Evolutionary conservation across 2,888 invertebrate species (phyloP), one percentile per base, ranked within the genome.

Genomic region (Diabrotica balteata): DNA sequence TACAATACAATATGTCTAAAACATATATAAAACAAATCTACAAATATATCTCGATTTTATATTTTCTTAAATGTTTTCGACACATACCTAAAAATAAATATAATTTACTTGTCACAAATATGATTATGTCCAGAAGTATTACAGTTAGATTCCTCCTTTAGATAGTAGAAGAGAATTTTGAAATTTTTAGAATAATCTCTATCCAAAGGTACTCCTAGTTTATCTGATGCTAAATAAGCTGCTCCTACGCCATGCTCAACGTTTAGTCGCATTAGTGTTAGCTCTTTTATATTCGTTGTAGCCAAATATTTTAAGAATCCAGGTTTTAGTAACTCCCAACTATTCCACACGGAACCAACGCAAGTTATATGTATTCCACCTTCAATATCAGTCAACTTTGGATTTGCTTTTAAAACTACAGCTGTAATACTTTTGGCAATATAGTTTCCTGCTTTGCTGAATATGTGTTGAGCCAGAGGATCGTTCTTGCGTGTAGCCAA

Each of bases 281-380:
- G 79, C 76, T 89, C 87, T 7, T 85, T 78, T 4, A 90, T 75
- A 8, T 85, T 82, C 59, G 84, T 76, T 50, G 85, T 82, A 8
- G 82, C 76, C 6, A 93, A 81, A 69, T 88, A 87, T 3, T 83
- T 78, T 4, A 90, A 78, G 74, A 94, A 91, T 0, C 94, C 95
- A 4, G 89, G 85, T 78, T 90, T 87, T 70, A 98, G 81, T 43
- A 92, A 86, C 6, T 90, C 85, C 96, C 97, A 98, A 80, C 97
- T 97, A 71, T 93, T 89, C 94, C 96, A 98, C 1, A 98, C 96
- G 0, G 96, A 96, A 0, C 98, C 98, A 0, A 97, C 95, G 81
- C 97, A 97, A 0, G 96, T 90, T 0, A 98, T 88, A 44, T 81
- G 83, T 5, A 84, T 79, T 0, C 91, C 92, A 22, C 88, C 89